These are phyloP conservation scores for Macaca nemestrina DNA, from an alignment of 2,113 vertebrate species.

Conservation along the genomic window DNA sequence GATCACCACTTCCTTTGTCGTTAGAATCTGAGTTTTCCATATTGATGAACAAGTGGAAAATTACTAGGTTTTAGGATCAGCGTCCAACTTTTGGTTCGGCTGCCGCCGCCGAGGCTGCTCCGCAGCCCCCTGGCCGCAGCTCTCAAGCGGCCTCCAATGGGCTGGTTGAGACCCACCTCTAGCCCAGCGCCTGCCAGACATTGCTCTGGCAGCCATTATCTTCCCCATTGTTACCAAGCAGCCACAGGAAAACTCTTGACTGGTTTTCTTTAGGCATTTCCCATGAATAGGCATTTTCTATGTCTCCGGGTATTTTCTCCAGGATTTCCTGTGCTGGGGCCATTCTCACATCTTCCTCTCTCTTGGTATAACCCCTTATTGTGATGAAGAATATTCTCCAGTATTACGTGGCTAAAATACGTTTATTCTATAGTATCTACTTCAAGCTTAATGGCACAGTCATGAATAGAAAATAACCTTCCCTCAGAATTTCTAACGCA, in stretches of 20 bases:
- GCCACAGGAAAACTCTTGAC: slow-evolving; percentile 87
- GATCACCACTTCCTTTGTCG: slow-evolving; percentile 93
- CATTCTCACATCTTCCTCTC: not conserved
- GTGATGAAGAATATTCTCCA: not conserved
- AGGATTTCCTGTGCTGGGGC: not conserved
- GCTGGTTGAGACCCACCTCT: slow-evolving; percentile 63
- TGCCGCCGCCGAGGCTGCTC: slow-evolving; percentile 18
- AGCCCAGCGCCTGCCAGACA: slow-evolving; percentile 59
- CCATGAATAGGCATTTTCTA: not conserved
- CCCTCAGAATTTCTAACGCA: not conserved
- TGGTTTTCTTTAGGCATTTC: not conserved
- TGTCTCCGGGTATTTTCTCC: not conserved
- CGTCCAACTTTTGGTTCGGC: not conserved
- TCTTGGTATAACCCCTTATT: not conserved
- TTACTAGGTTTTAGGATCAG: slow-evolving; percentile 40
- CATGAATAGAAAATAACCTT: not conserved
- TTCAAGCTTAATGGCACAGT: not conserved
- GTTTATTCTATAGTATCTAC: not conserved
- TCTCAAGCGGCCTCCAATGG: slow-evolving; percentile 44
- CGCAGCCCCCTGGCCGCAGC: not conserved
- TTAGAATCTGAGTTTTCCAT: slow-evolving; percentile 96
- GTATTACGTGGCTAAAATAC: not conserved
- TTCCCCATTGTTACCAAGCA: slow-evolving; percentile 89
- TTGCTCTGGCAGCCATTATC: slow-evolving; percentile 87
- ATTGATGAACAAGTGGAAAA: slow-evolving; percentile 81